Conservation (phyloP, 2,797 vertebrate species). For the Dipus sagitta region DNA sequence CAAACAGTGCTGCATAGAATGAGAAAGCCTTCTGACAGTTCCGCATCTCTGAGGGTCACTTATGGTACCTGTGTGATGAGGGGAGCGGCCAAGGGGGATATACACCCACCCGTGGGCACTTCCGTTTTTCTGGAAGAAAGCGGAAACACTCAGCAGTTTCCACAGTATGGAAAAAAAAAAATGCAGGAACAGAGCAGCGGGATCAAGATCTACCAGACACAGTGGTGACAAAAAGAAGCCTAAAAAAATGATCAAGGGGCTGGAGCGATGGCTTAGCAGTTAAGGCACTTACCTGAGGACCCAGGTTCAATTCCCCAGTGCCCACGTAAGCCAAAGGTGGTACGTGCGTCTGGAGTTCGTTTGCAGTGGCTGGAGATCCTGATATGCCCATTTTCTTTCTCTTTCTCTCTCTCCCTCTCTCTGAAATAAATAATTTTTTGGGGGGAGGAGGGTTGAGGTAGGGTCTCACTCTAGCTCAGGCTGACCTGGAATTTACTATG, state of each 20-base stretch:
- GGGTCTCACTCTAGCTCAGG: too few relatives aligned
- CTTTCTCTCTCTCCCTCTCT: too few relatives aligned
- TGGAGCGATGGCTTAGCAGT: too few relatives aligned
- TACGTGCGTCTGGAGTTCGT: too few relatives aligned
- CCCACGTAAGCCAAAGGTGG: too few relatives aligned
- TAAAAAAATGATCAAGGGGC: not conserved
- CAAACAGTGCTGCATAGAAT: fast-evolving
- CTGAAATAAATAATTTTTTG: too few relatives aligned
- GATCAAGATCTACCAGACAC: fast-evolving
- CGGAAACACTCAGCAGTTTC: not conserved
- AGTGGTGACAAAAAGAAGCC: not conserved
- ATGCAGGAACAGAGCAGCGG: fast-evolving
- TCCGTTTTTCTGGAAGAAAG: not conserved
- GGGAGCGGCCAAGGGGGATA: not conserved
- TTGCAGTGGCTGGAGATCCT: too few relatives aligned
- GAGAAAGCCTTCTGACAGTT: not conserved
- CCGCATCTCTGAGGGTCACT: not conserved
- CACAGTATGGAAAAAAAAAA: not conserved
- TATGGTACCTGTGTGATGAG: not conserved
- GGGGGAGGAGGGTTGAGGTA: too few relatives aligned
- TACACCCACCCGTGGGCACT: not conserved
- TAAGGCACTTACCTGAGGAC: too few relatives aligned
- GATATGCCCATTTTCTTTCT: too few relatives aligned
- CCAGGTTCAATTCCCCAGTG: too few relatives aligned
- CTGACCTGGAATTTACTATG: too few relatives aligned